Evolutionary conservation across 2,888 invertebrate species (phyloP).

Genomic region (Campoplex capitator): DNA sequence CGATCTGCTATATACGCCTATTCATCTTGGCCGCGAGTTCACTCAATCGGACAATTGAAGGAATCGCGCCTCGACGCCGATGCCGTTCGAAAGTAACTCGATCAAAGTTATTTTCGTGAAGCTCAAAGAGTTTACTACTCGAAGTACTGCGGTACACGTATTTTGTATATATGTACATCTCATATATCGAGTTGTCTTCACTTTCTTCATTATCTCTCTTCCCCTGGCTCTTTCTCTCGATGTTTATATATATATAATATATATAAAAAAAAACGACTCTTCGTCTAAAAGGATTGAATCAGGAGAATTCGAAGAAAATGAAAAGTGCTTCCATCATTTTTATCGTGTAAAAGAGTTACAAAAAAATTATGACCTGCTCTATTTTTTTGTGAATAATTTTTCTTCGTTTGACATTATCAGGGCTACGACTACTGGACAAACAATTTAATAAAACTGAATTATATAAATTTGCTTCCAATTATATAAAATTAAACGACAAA

Average conservation of each 20-base stretch:
- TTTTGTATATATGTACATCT: neutral
- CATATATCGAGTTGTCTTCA: slow-evolving; percentile 6
- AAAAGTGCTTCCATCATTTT: neutral
- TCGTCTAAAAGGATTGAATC: too few species aligned
- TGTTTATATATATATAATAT: neutral
- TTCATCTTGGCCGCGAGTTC: slow-evolving; percentile 48
- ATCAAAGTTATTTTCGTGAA: slow-evolving; percentile 64
- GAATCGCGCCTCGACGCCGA: slow-evolving; percentile 70
- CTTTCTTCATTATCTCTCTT: neutral
- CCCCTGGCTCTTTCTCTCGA: neutral
- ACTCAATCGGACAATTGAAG: slow-evolving; percentile 73
- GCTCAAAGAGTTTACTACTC: slow-evolving; percentile 26
- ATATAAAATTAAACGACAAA: too few species aligned
- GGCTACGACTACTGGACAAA: neutral
- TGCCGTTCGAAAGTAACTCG: slow-evolving; percentile 71
- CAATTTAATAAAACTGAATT: too few species aligned
- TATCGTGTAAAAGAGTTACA: neutral
- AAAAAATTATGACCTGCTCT: neutral
- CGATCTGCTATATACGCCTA: slow-evolving; percentile 32
- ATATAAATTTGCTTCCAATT: too few species aligned
- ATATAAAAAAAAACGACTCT: neutral
- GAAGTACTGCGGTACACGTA: neutral
- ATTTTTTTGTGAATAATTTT: neutral
- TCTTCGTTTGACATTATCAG: neutral
- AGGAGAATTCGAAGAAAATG: neutral